A percentile compares a stretch with the other conserved stretches of the same genome.
Conservation (phyloP, 2,888 invertebrate species). For the Apamea crenata region DNA sequence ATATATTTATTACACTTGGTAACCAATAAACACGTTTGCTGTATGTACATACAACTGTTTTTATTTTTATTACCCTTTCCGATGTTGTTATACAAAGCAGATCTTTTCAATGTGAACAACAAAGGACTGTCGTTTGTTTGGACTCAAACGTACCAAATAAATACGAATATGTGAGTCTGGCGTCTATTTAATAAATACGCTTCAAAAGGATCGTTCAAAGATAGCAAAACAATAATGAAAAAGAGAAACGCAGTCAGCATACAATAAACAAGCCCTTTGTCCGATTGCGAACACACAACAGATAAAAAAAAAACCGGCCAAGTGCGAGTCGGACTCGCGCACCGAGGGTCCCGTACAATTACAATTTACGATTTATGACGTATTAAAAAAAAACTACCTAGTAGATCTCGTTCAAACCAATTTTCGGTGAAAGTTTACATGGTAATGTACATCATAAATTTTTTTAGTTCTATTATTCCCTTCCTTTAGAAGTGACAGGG, state of each 20-base stretch:
- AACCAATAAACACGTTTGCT: conserved; percentile 78
- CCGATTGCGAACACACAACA: too few relatives aligned
- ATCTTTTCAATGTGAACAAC: not conserved
- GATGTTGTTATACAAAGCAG: not conserved
- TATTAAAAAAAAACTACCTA: too few relatives aligned
- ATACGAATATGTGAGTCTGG: not conserved
- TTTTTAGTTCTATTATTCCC: too few relatives aligned
- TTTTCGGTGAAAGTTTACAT: too few relatives aligned
- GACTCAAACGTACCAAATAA: not conserved
- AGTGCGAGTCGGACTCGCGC: too few relatives aligned
- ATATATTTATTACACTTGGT: conserved; percentile 74
- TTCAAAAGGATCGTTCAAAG: not conserved
- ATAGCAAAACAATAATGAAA: not conserved
- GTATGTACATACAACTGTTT: conserved; percentile 71
- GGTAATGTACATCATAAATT: too few relatives aligned
- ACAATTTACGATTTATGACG: too few relatives aligned
- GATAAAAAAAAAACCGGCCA: not conserved
- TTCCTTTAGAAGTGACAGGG: too few relatives aligned
- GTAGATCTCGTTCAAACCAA: too few relatives aligned
- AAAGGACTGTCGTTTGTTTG: not conserved
- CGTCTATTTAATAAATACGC: not conserved
- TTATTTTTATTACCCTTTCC: conserved; percentile 57
- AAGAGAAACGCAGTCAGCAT: not conserved
- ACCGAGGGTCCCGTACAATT: too few relatives aligned
- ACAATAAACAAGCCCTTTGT: not conserved